Conservation (phyloP, 2,797 vertebrate species). For the Aphelocoma californica region DNA sequence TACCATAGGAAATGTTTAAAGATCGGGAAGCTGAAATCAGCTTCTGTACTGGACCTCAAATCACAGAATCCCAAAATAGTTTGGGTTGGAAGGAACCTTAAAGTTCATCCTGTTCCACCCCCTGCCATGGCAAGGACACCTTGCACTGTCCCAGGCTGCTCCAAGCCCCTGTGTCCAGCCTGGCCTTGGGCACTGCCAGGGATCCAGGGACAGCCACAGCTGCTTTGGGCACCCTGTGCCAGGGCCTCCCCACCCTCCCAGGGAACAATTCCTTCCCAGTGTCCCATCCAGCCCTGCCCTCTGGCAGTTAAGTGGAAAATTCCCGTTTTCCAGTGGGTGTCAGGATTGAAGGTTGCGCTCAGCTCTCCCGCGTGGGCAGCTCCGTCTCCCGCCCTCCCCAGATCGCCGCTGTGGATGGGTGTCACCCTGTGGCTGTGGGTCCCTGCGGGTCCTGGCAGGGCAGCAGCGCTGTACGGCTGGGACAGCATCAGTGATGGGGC, state of each 20-base stretch:
- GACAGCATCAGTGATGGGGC: background rate
- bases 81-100: background rate
- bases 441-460: background rate
- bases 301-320: background rate
- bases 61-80: background rate
- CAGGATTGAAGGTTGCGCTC: background rate
- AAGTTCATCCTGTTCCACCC: background rate
- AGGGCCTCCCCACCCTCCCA: background rate
- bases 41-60: background rate
- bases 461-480: background rate
- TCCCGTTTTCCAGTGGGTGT: background rate
- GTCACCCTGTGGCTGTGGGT: background rate
- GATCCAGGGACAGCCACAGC: background rate
- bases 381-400: background rate
- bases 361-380: background rate
- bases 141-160: background rate
- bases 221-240: background rate
- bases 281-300: background rate
- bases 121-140: background rate
- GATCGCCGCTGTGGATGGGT: rapidly evolving
- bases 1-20: background rate
- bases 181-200: background rate
- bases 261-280: background rate
- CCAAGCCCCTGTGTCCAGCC: rapidly evolving
- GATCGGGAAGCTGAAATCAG: background rate